These are phyloP conservation scores for Nerophis ophidion DNA, from an alignment of 2,113 vertebrate genomes.

Conservation along the genomic window DNA sequence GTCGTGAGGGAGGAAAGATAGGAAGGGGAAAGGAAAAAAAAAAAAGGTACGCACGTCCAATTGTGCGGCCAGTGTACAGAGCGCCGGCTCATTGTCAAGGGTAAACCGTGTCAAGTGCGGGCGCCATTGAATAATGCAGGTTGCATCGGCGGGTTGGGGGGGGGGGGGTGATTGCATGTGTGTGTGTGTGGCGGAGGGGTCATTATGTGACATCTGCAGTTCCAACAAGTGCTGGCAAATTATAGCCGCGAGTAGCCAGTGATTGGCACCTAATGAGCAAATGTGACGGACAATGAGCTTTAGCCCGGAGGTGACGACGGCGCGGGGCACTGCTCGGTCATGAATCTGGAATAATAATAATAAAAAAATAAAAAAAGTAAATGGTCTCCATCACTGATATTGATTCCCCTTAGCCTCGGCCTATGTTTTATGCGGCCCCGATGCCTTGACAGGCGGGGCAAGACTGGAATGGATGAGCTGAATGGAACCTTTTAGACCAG, in stretches of 20 bases:
- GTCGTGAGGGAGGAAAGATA: neutral
- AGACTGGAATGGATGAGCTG: conserved; percentile 14
- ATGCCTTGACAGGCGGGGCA: conserved; percentile 21
- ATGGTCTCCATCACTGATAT: conserved; percentile 58
- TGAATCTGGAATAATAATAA: conserved; percentile 68
- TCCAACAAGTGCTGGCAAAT: conserved; percentile 59
- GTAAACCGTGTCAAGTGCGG: conserved; percentile 53
- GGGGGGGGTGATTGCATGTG: no score
- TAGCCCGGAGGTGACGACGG: conserved; percentile 57
- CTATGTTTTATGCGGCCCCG: conserved; percentile 52
- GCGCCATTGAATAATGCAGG: conserved; percentile 52
- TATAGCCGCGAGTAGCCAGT: conserved; percentile 58
- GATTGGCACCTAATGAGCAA: conserved; percentile 74
- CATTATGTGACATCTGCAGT: conserved; percentile 60
- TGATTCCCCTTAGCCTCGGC: conserved; percentile 53
- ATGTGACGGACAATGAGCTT: conserved; percentile 66
- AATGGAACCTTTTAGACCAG: neutral
- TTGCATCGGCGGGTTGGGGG: conserved; percentile 23
- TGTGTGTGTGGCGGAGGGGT: conserved; percentile 16
- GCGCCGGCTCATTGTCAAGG: conserved; percentile 47
- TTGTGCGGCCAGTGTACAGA: conserved; percentile 20
- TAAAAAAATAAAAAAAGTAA: no score
- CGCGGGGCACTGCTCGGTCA: conserved; percentile 55
- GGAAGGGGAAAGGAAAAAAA: neutral
- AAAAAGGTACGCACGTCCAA: neutral